Evolutionary conservation across 1,140 invertebrate genomes (phyloP).

Genomic region (Solenopsis fugax): DNA sequence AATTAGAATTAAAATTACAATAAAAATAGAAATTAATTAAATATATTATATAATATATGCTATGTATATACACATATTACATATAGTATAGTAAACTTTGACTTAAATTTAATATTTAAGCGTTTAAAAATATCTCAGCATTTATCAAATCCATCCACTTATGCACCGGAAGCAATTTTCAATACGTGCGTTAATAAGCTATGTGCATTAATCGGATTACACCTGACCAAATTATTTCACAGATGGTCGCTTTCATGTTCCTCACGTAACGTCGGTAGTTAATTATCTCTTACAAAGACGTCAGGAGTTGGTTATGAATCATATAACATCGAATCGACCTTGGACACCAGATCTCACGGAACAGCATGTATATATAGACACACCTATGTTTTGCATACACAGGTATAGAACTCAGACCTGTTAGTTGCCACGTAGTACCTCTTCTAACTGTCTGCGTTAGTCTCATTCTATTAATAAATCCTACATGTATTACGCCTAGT

Average conservation of each 20-base stretch:
- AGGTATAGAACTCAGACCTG: conserved; percentile 15
- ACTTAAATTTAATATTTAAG: not conserved
- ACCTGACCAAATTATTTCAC: conserved; percentile 39
- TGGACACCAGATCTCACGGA: conserved; percentile 37
- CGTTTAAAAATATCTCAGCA: not conserved
- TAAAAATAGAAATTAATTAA: not conserved
- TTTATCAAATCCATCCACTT: not conserved
- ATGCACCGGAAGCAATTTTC: not conserved
- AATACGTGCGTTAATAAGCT: not conserved
- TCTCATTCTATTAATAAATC: conserved; percentile 71
- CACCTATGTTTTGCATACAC: conserved; percentile 40
- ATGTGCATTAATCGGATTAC: conserved; percentile 25
- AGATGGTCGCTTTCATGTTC: conserved; percentile 7
- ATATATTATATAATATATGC: not conserved
- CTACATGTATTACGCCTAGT: not conserved
- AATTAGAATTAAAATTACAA: not conserved
- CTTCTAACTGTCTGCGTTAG: conserved; percentile 12
- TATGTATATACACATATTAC: not conserved
- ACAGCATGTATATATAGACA: conserved; percentile 15
- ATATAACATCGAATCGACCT: conserved; percentile 55
- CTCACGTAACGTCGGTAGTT: not conserved
- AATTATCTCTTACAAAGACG: conserved; percentile 52
- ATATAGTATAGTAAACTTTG: not conserved
- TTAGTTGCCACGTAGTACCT: not conserved
- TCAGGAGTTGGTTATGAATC: conserved; percentile 32